phyloP scores from a whole-genome alignment of 2,113 vertebrate genomes.

The Emydocephalus ijimae region DNA sequence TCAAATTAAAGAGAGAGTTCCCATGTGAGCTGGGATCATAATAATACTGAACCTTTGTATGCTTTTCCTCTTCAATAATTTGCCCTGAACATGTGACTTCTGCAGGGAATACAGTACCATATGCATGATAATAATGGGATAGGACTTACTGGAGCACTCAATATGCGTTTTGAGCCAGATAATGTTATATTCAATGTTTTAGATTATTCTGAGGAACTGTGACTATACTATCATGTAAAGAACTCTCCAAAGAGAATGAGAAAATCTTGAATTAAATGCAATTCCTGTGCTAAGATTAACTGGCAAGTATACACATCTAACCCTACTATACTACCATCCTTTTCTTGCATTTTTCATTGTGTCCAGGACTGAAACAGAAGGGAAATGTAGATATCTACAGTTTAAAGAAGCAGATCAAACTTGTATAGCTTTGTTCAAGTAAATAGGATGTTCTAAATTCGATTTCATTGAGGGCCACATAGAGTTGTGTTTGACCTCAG shows the following conservation, averaged over 20 bases:
- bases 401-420: not conserved
- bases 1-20: not conserved
- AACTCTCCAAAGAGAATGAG: not conserved
- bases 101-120: not conserved
- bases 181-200: not conserved
- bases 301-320: not conserved
- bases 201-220: not conserved
- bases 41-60: not conserved
- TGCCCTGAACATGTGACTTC: not conserved
- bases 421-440: not conserved
- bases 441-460: not conserved
- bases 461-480: too few species aligned
- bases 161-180: not conserved
- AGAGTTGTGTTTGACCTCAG: too few species aligned
- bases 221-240: not conserved
- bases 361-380: not conserved
- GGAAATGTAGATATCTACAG: not conserved
- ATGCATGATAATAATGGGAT: not conserved
- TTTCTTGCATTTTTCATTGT: not conserved
- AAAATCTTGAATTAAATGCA: not conserved
- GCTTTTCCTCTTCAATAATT: not conserved
- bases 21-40: not conserved
- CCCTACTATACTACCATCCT: not conserved
- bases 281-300: not conserved
- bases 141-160: not conserved